A percentile compares a stretch with the other conserved stretches of the same genome.
These are phyloP conservation scores for Melanotaenia nigrans DNA, from an alignment of 2,797 vertebrate species.

Conservation along the genomic window DNA sequence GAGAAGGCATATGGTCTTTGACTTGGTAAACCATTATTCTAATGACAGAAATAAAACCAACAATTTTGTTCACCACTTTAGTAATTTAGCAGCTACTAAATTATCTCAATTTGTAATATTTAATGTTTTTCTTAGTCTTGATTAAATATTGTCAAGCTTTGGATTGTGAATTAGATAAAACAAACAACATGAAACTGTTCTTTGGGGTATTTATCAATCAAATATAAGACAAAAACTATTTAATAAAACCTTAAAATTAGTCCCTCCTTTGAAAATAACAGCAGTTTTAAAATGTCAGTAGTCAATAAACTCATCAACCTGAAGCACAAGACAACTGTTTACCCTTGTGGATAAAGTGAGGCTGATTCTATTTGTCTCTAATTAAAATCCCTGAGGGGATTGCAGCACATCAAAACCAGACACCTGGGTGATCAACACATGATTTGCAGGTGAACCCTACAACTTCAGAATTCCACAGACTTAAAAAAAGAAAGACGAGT, in stretches of 20 bases:
- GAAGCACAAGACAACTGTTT: conserved; percentile 2
- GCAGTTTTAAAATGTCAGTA: background rate
- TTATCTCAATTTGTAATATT: background rate
- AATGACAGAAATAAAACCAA: background rate
- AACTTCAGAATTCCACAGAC: background rate
- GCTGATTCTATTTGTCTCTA: conserved; percentile 22
- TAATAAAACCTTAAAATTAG: background rate
- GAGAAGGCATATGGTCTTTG: background rate
- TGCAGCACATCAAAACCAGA: background rate
- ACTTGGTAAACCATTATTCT: background rate
- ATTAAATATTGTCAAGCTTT: background rate
- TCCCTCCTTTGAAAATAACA: conserved; percentile 1
- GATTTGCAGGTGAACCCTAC: background rate
- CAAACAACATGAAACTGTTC: background rate
- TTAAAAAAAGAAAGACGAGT: background rate
- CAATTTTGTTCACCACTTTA: background rate
- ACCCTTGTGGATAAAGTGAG: conserved; percentile 14
- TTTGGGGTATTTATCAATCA: background rate
- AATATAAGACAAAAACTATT: conserved; percentile 1
- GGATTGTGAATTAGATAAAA: background rate
- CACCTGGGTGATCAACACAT: conserved; percentile 14
- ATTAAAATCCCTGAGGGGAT: conserved; percentile 23
- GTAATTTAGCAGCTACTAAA: background rate
- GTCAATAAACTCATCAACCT: background rate
- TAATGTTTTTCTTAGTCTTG: background rate